Conservation (phyloP, 2,113 vertebrate genomes). For the Cyphomyrus discorhynchus region DNA sequence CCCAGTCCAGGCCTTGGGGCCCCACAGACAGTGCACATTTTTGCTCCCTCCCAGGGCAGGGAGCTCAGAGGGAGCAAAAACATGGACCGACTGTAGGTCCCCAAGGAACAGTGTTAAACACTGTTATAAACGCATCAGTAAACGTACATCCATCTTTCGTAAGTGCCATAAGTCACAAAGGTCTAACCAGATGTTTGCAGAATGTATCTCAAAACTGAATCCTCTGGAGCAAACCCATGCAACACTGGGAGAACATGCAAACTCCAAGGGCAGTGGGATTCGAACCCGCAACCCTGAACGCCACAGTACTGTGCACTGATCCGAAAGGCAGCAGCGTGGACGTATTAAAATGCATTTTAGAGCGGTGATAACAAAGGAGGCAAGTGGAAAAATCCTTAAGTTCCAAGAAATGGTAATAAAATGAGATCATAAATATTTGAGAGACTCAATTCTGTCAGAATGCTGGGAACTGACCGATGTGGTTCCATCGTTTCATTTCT, state of each 20-base stretch:
- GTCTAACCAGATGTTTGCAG: neutral
- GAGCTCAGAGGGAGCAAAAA: too few species aligned
- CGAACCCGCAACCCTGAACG: neutral
- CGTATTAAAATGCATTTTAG: neutral
- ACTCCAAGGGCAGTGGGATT: neutral
- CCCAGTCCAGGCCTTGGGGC: neutral
- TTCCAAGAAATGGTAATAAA: neutral
- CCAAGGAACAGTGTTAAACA: too few species aligned
- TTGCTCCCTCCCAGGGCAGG: too few species aligned
- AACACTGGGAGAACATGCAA: neutral
- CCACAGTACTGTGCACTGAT: neutral
- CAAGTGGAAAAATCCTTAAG: neutral
- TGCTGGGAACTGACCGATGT: neutral
- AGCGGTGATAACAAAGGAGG: neutral
- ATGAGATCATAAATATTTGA: constrained; percentile 1
- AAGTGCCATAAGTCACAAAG: neutral
- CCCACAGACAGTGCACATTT: too few species aligned
- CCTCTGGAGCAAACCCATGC: neutral
- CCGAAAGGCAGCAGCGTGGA: neutral
- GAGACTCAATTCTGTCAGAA: neutral
- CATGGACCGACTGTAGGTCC: too few species aligned
- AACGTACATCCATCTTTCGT: neutral
- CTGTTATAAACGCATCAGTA: neutral
- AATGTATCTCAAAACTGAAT: neutral
- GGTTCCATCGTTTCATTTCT: neutral